phyloP scores from a whole-genome alignment of 2,888 invertebrate species.

The Pristionchus japonicus region DNA sequence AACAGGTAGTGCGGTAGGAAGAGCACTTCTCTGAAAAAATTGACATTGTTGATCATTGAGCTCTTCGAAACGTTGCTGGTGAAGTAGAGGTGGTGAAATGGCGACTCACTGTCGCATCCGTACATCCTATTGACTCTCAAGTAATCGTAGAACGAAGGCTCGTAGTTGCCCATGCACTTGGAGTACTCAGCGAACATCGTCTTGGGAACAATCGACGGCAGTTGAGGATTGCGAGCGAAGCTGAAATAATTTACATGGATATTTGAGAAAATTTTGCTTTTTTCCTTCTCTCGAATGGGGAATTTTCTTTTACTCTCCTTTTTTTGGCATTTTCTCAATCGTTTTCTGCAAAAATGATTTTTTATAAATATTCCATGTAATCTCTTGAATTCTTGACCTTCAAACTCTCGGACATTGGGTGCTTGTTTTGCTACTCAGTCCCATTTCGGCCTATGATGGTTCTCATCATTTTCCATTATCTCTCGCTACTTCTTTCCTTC shows the following conservation, averaged over 20 bases:
- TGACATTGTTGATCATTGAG: neutral
- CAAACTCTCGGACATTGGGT: too few relatives aligned
- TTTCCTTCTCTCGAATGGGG: too few relatives aligned
- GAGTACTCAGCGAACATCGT: slow-evolving; percentile 44
- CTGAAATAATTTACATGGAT: too few relatives aligned
- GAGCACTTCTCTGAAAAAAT: slow-evolving; percentile 22
- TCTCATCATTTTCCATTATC: too few relatives aligned
- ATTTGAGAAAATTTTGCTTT: too few relatives aligned
- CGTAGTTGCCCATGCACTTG: slow-evolving; percentile 45
- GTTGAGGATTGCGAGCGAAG: slow-evolving; percentile 19
- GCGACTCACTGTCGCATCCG: slow-evolving; percentile 36
- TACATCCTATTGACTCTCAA: slow-evolving; percentile 26
- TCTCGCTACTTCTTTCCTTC: too few relatives aligned
- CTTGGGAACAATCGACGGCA: slow-evolving; percentile 42
- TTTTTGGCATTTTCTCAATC: too few relatives aligned
- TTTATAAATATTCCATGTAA: neutral
- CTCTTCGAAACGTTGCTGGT: neutral
- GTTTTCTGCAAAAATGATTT: too few relatives aligned
- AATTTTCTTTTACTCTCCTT: too few relatives aligned
- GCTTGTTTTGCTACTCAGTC: too few relatives aligned
- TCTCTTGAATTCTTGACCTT: neutral
- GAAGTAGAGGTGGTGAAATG: neutral
- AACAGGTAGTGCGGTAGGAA: neutral
- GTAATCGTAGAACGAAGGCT: slow-evolving; percentile 44
- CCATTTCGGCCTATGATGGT: too few relatives aligned